Evolutionary conservation across 2,113 vertebrate species (phyloP).

Genomic region (Hydrochoerus hydrochaeris): DNA sequence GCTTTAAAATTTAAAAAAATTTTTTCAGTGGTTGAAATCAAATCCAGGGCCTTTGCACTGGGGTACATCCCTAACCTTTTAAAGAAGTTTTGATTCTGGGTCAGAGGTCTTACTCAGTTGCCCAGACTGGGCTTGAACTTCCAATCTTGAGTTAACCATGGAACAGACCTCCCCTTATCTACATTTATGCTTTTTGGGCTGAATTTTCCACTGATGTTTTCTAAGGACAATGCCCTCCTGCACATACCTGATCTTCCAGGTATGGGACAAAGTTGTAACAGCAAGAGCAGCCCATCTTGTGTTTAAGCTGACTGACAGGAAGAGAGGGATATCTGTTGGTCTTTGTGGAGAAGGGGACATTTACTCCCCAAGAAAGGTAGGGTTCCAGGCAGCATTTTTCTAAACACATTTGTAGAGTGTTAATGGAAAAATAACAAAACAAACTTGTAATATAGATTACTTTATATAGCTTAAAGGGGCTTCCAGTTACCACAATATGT

Average conservation of each 20-base stretch:
- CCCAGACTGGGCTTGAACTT: not conserved
- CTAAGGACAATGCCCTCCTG: not conserved
- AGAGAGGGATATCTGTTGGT: not conserved
- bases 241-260: not conserved
- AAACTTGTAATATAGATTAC: not conserved
- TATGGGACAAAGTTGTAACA: not conserved
- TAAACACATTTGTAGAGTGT: not conserved
- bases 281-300: not conserved
- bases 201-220: conserved; percentile 39
- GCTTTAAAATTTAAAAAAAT: not conserved
- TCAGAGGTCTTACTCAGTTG: not conserved
- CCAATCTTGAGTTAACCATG: not conserved
- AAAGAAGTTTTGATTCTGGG: not conserved
- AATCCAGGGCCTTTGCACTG: not conserved
- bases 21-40: not conserved
- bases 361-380: not conserved
- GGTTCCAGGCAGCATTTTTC: not conserved
- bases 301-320: not conserved
- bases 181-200: conserved; percentile 11
- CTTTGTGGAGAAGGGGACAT: not conserved
- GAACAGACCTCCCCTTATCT: not conserved
- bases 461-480: conserved; percentile 34
- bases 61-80: not conserved
- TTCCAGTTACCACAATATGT: not conserved
- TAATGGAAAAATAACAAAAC: conserved; percentile 32